A percentile compares a stretch with the other conserved stretches of the same genome.
Evolutionary conservation across 2,888 invertebrate species (phyloP).

Genomic region (Stomorhina lunata): DNA sequence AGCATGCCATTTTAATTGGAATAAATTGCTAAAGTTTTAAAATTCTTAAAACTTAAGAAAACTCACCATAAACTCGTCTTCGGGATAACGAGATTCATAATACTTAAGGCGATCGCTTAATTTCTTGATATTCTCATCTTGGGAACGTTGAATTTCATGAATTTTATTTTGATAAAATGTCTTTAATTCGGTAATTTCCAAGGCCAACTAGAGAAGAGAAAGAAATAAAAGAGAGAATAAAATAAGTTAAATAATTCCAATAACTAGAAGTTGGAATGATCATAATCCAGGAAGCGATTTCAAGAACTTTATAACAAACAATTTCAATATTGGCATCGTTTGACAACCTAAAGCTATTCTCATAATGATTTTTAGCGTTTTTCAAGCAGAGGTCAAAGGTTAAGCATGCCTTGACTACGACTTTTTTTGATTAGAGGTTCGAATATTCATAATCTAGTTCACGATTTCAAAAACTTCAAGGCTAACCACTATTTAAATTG

Average conservation of each 20-base stretch:
- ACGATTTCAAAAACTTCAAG: too few relatives aligned
- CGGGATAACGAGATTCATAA: slow-evolving; percentile 76
- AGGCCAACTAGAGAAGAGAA: slow-evolving; percentile 68
- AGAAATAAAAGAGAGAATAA: not conserved
- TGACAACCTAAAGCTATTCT: too few relatives aligned
- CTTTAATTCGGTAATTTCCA: slow-evolving; percentile 75
- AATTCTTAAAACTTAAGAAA: not conserved
- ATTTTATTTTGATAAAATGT: slow-evolving; percentile 78
- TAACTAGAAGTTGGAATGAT: too few relatives aligned
- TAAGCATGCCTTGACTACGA: too few relatives aligned
- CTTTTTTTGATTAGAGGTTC: too few relatives aligned
- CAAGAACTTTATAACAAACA: too few relatives aligned
- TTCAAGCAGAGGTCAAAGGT: too few relatives aligned
- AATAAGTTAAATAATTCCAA: not conserved
- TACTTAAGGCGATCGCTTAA: slow-evolving; percentile 76
- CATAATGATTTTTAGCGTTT: too few relatives aligned
- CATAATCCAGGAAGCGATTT: too few relatives aligned
- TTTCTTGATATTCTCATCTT: slow-evolving; percentile 74
- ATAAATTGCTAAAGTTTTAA: not conserved
- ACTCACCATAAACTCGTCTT: slow-evolving; percentile 79
- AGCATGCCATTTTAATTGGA: slow-evolving; percentile 45
- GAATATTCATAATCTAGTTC: too few relatives aligned
- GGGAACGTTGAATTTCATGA: slow-evolving; percentile 74
- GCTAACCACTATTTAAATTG: too few relatives aligned
- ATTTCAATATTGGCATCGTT: too few relatives aligned